Conservation (phyloP, 1,140 invertebrate genomes). For the Agrilus planipennis region DNA sequence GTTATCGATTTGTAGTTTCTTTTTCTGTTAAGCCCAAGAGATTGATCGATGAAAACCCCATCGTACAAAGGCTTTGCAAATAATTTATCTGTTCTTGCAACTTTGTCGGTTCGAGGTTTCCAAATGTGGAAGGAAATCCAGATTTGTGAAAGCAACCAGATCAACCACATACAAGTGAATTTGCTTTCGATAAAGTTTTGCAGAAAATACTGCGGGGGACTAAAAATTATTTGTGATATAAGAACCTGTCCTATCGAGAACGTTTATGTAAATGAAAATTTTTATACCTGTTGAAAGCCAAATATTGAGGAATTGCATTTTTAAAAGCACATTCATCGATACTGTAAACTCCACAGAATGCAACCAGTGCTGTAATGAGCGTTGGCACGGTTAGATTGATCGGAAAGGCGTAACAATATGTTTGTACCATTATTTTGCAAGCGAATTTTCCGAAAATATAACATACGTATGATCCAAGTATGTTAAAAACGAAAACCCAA, state of each 20-base stretch:
- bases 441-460: conserved; percentile 70
- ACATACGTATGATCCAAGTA: conserved; percentile 48
- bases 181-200: conserved; percentile 44
- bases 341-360: conserved; percentile 45
- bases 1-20: conserved; percentile 40
- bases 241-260: too few relatives aligned
- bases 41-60: conserved; percentile 73
- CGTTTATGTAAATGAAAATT: too few relatives aligned
- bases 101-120: conserved; percentile 57
- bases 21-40: conserved; percentile 68
- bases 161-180: conserved; percentile 58
- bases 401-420: conserved; percentile 68
- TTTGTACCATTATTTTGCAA: conserved; percentile 74
- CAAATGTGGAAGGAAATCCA: conserved; percentile 78
- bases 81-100: conserved; percentile 67
- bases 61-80: conserved; percentile 77
- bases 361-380: conserved; percentile 49
- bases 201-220: conserved; percentile 41
- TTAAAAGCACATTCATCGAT: conserved; percentile 51
- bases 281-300: conserved; percentile 44
- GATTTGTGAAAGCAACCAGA: conserved; percentile 61
- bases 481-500: conserved; percentile 49
- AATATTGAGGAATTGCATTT: conserved; percentile 47
- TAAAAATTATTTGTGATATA: too few relatives aligned
- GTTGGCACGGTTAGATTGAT: conserved; percentile 58